Conservation (phyloP, 2,113 vertebrate genomes). For the Oncorhynchus tshawytscha region DNA sequence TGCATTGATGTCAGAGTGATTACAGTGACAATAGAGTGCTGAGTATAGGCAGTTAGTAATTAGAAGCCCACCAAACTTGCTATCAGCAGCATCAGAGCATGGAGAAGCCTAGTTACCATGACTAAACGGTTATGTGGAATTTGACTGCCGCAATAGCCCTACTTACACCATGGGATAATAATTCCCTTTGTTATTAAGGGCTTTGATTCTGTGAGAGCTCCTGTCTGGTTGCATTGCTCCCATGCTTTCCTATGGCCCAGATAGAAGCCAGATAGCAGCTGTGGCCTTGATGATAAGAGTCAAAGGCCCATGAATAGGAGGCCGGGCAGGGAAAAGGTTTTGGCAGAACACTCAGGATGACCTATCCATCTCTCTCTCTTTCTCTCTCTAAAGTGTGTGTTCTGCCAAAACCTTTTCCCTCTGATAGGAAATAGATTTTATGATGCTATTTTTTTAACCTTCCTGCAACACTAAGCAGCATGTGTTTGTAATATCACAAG, state of each 20-base stretch:
- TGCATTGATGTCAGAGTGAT: too few relatives aligned
- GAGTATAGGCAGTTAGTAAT: too few relatives aligned
- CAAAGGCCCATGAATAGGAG: not conserved
- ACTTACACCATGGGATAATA: constrained; percentile 13
- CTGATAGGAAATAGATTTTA: not conserved
- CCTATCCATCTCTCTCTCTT: not conserved
- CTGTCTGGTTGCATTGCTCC: constrained; percentile 53
- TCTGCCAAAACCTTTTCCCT: not conserved
- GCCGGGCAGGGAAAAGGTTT: too few relatives aligned
- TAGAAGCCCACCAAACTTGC: too few relatives aligned
- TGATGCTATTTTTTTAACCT: too few relatives aligned
- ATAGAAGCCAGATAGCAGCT: constrained; percentile 41
- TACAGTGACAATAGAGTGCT: too few relatives aligned
- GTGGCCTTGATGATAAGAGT: constrained; percentile 36
- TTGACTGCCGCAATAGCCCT: too few relatives aligned
- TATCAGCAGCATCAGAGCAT: too few relatives aligned
- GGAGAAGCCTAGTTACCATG: too few relatives aligned
- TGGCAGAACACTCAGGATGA: not conserved
- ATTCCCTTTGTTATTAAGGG: constrained; percentile 31
- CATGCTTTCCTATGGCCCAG: constrained; percentile 37
- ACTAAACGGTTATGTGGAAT: too few relatives aligned
- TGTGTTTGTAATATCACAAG: too few relatives aligned
- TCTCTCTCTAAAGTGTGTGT: not conserved
- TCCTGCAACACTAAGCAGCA: too few relatives aligned
- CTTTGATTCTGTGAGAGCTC: constrained; percentile 12